Conservation (phyloP, 2,797 vertebrate genomes). For the Amblyopsis hoosieri region DNA sequence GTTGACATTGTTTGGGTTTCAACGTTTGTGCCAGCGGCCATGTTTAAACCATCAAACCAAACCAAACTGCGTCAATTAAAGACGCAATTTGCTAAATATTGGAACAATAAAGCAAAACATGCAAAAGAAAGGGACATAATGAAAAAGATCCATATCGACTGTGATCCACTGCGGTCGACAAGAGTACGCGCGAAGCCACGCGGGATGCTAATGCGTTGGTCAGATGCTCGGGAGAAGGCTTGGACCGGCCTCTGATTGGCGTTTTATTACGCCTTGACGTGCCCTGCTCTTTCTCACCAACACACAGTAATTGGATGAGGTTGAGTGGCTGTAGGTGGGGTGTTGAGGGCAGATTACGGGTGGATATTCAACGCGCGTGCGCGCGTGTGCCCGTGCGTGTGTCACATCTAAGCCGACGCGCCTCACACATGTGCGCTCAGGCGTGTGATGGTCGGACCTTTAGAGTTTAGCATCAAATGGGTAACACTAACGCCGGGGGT, state of each 20-base stretch:
- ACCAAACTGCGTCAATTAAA: conserved; percentile 7
- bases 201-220: conserved; percentile 69
- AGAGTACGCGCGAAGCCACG: conserved; percentile 35
- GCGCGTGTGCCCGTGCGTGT: conserved; percentile 25
- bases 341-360: conserved; percentile 66
- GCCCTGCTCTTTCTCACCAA: conserved; percentile 83
- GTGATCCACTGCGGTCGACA: conserved; percentile 50
- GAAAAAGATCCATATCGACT: conserved; percentile 18
- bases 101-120: conserved; percentile 53
- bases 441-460: conserved; percentile 78
- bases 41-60: conserved; percentile 33
- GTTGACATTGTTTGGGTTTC: conserved; percentile 12
- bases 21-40: conserved; percentile 38
- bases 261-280: conserved; percentile 76
- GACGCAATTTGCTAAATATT: background rate
- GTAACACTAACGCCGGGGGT: conserved; percentile 63
- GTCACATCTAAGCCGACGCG: conserved; percentile 70
- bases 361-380: conserved; percentile 43
- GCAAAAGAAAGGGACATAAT: conserved; percentile 65
- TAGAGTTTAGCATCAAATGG: conserved; percentile 75
- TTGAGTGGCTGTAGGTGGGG: conserved; percentile 63
- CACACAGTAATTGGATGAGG: conserved; percentile 80
- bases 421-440: conserved; percentile 79
- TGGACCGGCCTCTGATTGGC: conserved; percentile 55
- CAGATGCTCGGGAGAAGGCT: conserved; percentile 72